A percentile compares a stretch with the other conserved stretches of the same genome.
Evolutionary conservation across 2,113 vertebrate species (phyloP).

Genomic region (Leucopsar rothschildi): DNA sequence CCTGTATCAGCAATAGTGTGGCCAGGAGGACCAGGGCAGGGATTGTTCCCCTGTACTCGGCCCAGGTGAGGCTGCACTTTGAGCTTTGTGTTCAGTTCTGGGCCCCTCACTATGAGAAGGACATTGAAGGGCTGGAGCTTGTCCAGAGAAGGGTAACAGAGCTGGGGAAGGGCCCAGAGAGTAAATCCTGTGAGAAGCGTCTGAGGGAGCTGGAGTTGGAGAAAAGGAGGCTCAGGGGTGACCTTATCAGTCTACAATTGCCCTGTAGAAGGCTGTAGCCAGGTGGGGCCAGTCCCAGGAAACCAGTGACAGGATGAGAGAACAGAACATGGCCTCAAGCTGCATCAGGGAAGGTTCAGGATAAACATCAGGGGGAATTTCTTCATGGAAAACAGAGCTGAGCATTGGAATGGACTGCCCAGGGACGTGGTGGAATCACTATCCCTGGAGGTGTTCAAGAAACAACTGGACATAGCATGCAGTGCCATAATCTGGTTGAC

Average conservation of each 20-base stretch:
- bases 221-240: not conserved
- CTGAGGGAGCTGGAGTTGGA: not conserved
- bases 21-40: not conserved
- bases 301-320: not conserved
- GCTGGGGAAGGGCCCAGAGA: no score
- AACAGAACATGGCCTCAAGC: not conserved
- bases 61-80: fast-evolving
- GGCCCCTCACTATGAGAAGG: not conserved
- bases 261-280: not conserved
- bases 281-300: not conserved
- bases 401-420: fast-evolving
- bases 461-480: not conserved
- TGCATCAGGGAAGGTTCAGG: not conserved
- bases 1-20: fast-evolving
- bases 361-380: not conserved
- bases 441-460: not conserved
- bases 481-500: not conserved
- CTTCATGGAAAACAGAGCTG: not conserved
- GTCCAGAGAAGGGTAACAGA: not conserved
- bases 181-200: not conserved
- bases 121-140: fast-evolving
- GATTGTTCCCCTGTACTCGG: fast-evolving
- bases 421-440: not conserved
- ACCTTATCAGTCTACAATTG: not conserved
- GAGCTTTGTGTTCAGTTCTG: not conserved